These are phyloP conservation scores for Drosophila villosipedis DNA, from an alignment of 2,888 invertebrate species.

Conservation along the genomic window DNA sequence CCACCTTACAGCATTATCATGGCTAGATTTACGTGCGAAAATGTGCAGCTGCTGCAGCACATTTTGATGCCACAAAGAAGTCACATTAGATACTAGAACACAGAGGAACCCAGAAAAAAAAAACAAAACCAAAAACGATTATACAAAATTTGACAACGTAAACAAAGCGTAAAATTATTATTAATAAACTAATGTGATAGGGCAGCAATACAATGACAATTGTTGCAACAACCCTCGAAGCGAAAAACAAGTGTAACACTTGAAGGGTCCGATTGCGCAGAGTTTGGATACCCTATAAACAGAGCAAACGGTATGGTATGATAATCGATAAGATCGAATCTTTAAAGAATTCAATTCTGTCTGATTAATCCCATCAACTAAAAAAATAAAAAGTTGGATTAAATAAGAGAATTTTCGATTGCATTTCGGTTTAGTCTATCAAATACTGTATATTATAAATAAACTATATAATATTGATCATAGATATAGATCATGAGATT, in stretches of 20 bases:
- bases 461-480: background rate
- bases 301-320: background rate
- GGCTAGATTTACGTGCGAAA: constrained; percentile 61
- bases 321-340: too few relatives aligned
- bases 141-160: constrained; percentile 64
- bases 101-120: constrained; percentile 7
- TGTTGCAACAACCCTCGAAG: constrained; percentile 59
- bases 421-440: background rate
- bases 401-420: background rate
- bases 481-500: background rate
- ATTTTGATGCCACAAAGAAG: constrained; percentile 60
- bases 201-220: constrained; percentile 59
- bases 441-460: background rate
- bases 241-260: constrained; percentile 66
- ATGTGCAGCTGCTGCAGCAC: constrained; percentile 62
- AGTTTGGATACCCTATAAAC: constrained; percentile 16
- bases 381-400: background rate
- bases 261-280: constrained; percentile 10
- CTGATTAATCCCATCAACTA: background rate
- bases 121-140: constrained; percentile 44
- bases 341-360: background rate
- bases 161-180: constrained; percentile 81
- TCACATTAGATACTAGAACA: constrained; percentile 45
- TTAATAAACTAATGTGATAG: constrained; percentile 66
- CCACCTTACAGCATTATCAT: constrained; percentile 39